Percentiles rank a stretch among this genome's conserved stretches.
Evolutionary conservation across 2,797 vertebrate genomes (phyloP).

Genomic region (Acridotheres tristis): DNA sequence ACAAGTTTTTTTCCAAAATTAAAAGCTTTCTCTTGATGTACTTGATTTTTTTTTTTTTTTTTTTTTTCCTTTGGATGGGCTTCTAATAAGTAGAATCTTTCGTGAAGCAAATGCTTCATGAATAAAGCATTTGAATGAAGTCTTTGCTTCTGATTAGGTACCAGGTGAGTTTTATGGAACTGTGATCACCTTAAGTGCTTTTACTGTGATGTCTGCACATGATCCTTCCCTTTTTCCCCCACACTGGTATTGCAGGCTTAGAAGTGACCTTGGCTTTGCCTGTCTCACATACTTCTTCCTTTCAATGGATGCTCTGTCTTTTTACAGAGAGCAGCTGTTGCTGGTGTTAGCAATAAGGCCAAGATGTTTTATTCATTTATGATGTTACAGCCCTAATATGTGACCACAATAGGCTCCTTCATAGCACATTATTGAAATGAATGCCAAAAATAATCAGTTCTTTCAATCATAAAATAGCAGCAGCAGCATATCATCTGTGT

Average conservation of each 20-base stretch:
- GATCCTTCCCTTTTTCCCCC: background rate
- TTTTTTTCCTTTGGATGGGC: background rate
- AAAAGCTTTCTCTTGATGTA: background rate
- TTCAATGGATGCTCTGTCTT: slow-evolving; percentile 25
- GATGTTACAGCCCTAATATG: slow-evolving; percentile 13
- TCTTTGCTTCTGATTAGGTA: background rate
- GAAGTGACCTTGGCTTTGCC: background rate
- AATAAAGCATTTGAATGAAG: background rate
- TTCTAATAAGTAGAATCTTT: background rate
- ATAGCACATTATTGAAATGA: background rate
- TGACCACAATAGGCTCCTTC: background rate
- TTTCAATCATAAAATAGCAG: background rate
- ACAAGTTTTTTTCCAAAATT: background rate
- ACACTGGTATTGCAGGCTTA: background rate
- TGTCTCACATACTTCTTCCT: background rate
- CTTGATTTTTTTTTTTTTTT: background rate
- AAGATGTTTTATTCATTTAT: slow-evolving; percentile 49
- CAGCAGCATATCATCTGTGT: background rate
- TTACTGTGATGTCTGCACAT: background rate
- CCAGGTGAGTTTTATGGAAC: background rate
- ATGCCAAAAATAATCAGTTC: background rate
- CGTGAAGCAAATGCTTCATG: background rate
- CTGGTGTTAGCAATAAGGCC: background rate
- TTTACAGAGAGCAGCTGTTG: slow-evolving; percentile 4
- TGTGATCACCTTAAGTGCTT: background rate